Percentiles rank a stretch among this genome's conserved stretches.
phyloP scores from a whole-genome alignment of 2,888 invertebrate species.

The Mimachlamys varia region DNA sequence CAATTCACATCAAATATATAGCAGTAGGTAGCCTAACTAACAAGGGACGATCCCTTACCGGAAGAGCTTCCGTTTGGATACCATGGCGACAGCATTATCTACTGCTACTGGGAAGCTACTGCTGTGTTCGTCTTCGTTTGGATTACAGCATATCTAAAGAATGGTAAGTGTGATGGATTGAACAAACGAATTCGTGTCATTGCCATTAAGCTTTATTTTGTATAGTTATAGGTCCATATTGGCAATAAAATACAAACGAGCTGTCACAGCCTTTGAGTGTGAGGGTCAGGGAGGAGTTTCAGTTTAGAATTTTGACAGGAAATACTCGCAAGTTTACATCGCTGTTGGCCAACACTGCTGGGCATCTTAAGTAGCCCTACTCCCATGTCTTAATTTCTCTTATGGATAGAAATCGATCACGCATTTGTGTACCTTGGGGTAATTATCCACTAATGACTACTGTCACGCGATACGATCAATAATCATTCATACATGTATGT shows the following conservation, averaged over 20 bases:
- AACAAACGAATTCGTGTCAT: background rate
- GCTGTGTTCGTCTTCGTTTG: constrained; percentile 27
- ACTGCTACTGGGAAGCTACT: constrained; percentile 34
- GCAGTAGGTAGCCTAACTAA: background rate
- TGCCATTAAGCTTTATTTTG: background rate
- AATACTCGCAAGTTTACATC: no score
- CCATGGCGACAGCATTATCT: constrained; percentile 34
- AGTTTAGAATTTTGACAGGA: no score
- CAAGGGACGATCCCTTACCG: constrained; percentile 5
- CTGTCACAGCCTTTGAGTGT: no score
- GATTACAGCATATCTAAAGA: background rate
- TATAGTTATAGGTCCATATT: background rate
- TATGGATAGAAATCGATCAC: background rate
- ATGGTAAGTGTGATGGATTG: background rate
- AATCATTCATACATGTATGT: no score
- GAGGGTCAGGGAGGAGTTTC: background rate
- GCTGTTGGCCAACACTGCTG: background rate
- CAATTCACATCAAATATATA: background rate
- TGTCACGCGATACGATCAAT: background rate
- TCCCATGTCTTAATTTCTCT: background rate
- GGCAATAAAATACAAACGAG: background rate
- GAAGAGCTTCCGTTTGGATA: constrained; percentile 28
- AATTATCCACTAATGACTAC: background rate
- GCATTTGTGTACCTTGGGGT: background rate
- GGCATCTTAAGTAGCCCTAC: no score